Percentiles rank a stretch among this genome's conserved stretches.
phyloP scores from a whole-genome alignment of 30 jellyfish, hydroid and myxozoan species.

The Sanderia malayensis region DNA sequence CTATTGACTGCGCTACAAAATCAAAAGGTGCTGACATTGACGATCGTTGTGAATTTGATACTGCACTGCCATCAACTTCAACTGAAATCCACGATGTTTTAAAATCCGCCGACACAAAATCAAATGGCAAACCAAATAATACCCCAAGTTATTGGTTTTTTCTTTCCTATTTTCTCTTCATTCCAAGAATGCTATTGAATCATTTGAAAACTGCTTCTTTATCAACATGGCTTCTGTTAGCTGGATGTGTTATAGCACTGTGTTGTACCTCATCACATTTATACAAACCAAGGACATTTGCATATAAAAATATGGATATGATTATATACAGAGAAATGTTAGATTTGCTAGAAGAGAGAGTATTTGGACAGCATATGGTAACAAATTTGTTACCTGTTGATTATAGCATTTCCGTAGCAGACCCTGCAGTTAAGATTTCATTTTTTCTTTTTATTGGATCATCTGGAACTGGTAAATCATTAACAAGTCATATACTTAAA shows the following conservation, averaged over 20 bases:
- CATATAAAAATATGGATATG: neutral
- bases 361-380: constrained; percentile 40
- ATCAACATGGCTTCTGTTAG: neutral
- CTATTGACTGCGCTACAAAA: neutral
- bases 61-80: neutral
- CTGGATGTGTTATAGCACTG: neutral
- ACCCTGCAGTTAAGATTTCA: neutral
- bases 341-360: neutral
- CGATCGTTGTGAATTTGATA: neutral
- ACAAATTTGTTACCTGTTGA: neutral
- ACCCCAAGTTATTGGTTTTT: too few relatives aligned
- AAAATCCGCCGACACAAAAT: neutral
- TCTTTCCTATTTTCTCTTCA: neutral
- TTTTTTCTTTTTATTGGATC: constrained; percentile 37
- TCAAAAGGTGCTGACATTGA: neutral
- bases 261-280: neutral
- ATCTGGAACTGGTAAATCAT: constrained; percentile 49
- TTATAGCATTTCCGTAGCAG: neutral
- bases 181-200: neutral
- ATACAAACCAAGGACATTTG: neutral
- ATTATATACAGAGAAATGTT: neutral
- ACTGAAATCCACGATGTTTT: too few relatives aligned
- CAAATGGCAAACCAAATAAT: neutral
- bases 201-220: neutral
- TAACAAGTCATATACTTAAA: constrained; percentile 21